These are phyloP conservation scores for Dinomys branickii DNA, from an alignment of 2,113 vertebrate species.

Conservation along the genomic window DNA sequence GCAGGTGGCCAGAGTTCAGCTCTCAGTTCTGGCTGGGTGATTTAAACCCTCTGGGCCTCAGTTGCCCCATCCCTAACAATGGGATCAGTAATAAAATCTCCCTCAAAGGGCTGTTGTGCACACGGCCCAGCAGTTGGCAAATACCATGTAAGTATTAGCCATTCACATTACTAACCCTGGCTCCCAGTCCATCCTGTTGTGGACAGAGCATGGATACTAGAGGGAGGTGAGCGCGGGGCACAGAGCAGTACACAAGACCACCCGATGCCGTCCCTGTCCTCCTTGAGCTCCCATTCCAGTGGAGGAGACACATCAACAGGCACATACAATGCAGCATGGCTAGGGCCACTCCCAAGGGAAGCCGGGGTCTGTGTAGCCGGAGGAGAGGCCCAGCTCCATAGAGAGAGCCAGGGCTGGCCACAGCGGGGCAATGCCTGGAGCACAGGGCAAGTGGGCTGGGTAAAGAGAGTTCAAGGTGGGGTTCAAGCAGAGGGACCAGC, in stretches of 20 bases:
- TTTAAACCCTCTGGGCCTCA: background rate
- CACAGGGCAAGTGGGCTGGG: background rate
- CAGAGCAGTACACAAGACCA: conserved; percentile 54
- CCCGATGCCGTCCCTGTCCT: conserved; percentile 20
- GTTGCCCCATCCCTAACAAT: background rate
- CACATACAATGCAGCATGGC: background rate
- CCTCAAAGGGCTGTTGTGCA: background rate
- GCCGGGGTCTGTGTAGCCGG: background rate
- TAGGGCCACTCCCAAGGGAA: conserved; percentile 25
- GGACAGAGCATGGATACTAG: background rate
- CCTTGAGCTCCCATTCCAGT: background rate
- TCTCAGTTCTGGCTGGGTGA: background rate
- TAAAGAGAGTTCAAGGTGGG: background rate
- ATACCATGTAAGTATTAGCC: background rate
- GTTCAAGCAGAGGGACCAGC: background rate
- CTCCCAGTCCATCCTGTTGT: background rate
- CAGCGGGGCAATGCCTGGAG: background rate
- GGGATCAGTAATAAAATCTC: background rate
- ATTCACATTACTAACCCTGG: background rate
- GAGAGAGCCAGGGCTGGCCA: background rate
- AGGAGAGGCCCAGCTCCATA: background rate
- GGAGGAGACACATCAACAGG: conserved; percentile 30
- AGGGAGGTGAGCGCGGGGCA: conserved; percentile 40
- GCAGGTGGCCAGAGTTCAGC: background rate
- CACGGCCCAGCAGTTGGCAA: background rate